Conservation (phyloP, 2,888 invertebrate species). For the Lithophane socia region DNA sequence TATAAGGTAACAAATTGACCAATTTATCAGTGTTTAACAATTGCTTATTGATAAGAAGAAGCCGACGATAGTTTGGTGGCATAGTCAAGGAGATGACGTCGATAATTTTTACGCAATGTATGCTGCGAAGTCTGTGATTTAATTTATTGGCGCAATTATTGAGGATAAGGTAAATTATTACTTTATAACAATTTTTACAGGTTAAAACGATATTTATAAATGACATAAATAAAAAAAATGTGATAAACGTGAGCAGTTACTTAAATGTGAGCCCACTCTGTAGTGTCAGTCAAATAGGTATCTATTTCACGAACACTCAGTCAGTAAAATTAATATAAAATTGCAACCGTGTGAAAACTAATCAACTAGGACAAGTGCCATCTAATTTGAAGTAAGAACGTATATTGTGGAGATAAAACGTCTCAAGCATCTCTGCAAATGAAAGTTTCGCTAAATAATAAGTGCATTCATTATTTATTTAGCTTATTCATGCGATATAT, state of each 20-base stretch:
- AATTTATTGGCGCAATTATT: conserved; percentile 35
- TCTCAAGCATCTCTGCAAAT: neutral
- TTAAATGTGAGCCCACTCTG: no score
- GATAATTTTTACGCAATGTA: conserved; percentile 14
- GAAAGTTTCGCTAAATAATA: conserved; percentile 22
- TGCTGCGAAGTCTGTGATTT: neutral
- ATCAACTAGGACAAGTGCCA: neutral
- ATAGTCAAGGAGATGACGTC: conserved; percentile 44
- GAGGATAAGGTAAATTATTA: conserved; percentile 2
- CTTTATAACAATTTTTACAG: neutral
- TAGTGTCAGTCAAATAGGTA: neutral
- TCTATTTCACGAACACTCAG: neutral
- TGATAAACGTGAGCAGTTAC: neutral
- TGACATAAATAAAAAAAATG: neutral
- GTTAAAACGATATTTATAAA: neutral
- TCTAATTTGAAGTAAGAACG: neutral
- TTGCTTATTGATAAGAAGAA: conserved; percentile 63
- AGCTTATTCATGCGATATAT: neutral
- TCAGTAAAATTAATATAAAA: neutral
- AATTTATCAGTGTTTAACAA: conserved; percentile 76
- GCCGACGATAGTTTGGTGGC: conserved; percentile 46
- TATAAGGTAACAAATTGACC: conserved; percentile 73
- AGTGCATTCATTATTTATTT: conserved; percentile 21
- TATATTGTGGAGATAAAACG: neutral
- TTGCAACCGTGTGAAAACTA: conserved; percentile 1